Evolutionary conservation across 2,113 vertebrate genomes (phyloP).

Genomic region (Nesoenas mayeri): DNA sequence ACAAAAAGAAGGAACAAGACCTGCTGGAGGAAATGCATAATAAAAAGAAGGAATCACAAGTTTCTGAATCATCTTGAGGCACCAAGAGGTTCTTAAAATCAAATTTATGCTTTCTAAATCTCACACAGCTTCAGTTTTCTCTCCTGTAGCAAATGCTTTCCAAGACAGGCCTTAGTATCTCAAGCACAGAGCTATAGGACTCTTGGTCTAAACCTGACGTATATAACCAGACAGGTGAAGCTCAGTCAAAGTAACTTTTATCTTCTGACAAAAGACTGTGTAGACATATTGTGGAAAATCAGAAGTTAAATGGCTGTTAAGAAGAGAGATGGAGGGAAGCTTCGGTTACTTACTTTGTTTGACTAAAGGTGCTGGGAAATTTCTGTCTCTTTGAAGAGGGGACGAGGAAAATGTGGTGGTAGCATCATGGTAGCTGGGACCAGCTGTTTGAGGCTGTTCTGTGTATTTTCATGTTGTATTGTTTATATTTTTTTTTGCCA

Average conservation of each 20-base stretch:
- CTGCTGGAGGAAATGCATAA: background rate
- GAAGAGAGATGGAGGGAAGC: background rate
- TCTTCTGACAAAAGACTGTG: background rate
- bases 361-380: background rate
- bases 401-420: background rate
- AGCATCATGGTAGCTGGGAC: background rate
- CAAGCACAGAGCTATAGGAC: background rate
- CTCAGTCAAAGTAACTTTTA: background rate
- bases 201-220: background rate
- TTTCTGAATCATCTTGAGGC: conserved; percentile 26
- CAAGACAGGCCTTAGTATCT: background rate
- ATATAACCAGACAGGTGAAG: background rate
- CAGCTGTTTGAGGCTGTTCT: background rate
- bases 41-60: conserved; percentile 22
- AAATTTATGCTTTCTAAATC: background rate
- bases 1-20: conserved; percentile 2
- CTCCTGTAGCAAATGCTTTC: background rate
- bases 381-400: background rate
- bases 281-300: background rate
- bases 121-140: background rate
- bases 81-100: background rate
- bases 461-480: background rate
- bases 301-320: background rate
- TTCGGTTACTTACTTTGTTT: background rate
- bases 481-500: background rate